Evolutionary conservation across 2,113 vertebrate species (phyloP).

Genomic region (Dicerorhinus sumatrensis): DNA sequence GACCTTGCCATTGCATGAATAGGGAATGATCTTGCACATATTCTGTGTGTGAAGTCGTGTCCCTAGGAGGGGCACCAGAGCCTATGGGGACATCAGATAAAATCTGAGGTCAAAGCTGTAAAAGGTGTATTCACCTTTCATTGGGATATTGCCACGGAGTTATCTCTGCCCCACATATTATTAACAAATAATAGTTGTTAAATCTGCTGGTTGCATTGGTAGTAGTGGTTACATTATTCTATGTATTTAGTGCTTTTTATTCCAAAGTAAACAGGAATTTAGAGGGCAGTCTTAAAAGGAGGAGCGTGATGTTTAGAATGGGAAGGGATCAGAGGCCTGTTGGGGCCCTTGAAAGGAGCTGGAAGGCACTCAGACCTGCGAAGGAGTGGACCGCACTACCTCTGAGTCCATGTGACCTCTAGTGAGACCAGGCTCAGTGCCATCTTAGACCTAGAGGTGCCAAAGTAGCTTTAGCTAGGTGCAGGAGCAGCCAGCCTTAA

Average conservation of each 20-base stretch:
- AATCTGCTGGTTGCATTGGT: not conserved
- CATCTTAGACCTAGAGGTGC: not conserved
- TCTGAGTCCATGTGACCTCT: not conserved
- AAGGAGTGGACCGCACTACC: not conserved
- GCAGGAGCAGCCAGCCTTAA: not conserved
- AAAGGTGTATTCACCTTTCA: not conserved
- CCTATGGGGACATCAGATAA: not conserved
- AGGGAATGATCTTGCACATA: not conserved
- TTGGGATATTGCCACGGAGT: not conserved
- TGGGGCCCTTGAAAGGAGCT: not conserved
- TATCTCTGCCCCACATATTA: not conserved
- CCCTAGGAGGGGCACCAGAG: not conserved
- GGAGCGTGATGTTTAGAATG: not conserved
- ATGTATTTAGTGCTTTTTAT: not conserved
- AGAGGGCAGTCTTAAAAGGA: not conserved
- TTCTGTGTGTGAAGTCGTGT: not conserved
- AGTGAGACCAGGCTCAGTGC: not conserved
- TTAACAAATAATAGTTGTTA: not conserved
- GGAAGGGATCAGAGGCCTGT: not conserved
- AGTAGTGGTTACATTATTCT: not conserved
- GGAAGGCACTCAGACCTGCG: not conserved
- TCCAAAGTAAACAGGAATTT: not conserved
- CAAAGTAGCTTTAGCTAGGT: not conserved
- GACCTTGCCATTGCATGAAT: not conserved
- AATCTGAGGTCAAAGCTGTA: not conserved